phyloP scores from a whole-genome alignment of 2,113 vertebrate genomes.

The Coregonus clupeaformis region DNA sequence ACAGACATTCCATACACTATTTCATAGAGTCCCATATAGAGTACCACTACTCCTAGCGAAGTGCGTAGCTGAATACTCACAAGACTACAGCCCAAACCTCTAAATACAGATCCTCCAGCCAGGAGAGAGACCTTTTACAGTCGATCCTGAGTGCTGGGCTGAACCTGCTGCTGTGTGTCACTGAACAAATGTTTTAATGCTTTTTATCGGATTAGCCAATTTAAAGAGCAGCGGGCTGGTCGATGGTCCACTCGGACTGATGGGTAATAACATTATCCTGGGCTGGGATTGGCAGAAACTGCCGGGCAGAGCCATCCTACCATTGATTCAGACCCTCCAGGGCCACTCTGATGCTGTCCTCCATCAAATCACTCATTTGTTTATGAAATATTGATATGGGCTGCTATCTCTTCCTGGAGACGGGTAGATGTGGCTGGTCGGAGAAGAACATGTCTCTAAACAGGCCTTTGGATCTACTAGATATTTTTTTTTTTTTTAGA shows the following conservation, averaged over 20 bases:
- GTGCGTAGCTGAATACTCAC: not conserved
- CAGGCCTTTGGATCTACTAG: not conserved
- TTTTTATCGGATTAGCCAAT: constrained; percentile 74
- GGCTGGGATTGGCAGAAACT: constrained; percentile 60
- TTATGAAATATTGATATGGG: constrained; percentile 76
- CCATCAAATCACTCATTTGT: constrained; percentile 68
- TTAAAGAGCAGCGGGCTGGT: constrained; percentile 65
- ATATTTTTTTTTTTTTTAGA: too few species aligned
- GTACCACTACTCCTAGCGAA: not conserved
- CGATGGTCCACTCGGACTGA: constrained; percentile 70
- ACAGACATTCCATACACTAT: not conserved
- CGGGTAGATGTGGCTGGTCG: constrained; percentile 26
- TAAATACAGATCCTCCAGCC: not conserved
- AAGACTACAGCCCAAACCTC: not conserved
- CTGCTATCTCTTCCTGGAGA: constrained; percentile 43
- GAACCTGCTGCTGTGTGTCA: constrained; percentile 63
- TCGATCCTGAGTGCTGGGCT: constrained; percentile 15
- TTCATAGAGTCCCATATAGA: not conserved
- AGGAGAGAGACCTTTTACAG: not conserved
- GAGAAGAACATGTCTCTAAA: not conserved
- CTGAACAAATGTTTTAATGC: constrained; percentile 77
- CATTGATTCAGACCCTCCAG: constrained; percentile 65
- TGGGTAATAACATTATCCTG: constrained; percentile 71
- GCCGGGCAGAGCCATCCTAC: constrained; percentile 45
- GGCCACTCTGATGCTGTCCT: constrained; percentile 48